Evolutionary conservation across 2,797 vertebrate genomes (phyloP).

Genomic region (Amniataba percoides): DNA sequence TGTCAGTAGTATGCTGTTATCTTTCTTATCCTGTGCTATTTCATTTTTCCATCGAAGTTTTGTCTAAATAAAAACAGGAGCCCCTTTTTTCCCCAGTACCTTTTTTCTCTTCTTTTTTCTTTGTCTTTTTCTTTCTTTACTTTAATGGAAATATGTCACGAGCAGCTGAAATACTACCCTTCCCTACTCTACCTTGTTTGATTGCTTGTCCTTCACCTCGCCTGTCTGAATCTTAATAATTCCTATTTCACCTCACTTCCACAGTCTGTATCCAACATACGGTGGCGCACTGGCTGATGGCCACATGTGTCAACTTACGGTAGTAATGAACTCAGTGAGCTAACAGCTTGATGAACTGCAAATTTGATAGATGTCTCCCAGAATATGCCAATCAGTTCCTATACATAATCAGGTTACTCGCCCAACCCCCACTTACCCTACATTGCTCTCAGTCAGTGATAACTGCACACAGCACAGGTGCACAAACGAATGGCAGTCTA

Average conservation of each 20-base stretch:
- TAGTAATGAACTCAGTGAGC: conserved; percentile 54
- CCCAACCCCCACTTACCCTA: conserved; percentile 23
- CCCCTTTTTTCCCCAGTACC: too few relatives aligned
- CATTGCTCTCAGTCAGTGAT: background rate
- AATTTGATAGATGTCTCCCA: conserved; percentile 55
- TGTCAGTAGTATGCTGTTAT: background rate
- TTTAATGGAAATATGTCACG: background rate
- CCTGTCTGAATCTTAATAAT: conserved; percentile 7
- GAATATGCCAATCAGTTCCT: conserved; percentile 58
- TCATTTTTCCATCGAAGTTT: too few relatives aligned
- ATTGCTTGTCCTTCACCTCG: background rate
- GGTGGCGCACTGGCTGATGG: conserved; percentile 39
- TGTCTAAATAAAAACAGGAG: too few relatives aligned
- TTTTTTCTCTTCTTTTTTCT: too few relatives aligned
- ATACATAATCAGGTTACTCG: conserved; percentile 51
- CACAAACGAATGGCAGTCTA: background rate
- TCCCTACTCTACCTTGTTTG: background rate
- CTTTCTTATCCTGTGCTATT: background rate
- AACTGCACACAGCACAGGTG: conserved; percentile 5
- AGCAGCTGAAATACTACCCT: background rate
- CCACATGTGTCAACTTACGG: conserved; percentile 50
- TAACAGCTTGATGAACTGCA: conserved; percentile 62
- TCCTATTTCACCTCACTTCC: conserved; percentile 12
- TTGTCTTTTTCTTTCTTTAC: background rate
- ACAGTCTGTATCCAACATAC: conserved; percentile 39